phyloP scores from a whole-genome alignment of 2,113 vertebrate genomes.

The Ciconia stormi region DNA sequence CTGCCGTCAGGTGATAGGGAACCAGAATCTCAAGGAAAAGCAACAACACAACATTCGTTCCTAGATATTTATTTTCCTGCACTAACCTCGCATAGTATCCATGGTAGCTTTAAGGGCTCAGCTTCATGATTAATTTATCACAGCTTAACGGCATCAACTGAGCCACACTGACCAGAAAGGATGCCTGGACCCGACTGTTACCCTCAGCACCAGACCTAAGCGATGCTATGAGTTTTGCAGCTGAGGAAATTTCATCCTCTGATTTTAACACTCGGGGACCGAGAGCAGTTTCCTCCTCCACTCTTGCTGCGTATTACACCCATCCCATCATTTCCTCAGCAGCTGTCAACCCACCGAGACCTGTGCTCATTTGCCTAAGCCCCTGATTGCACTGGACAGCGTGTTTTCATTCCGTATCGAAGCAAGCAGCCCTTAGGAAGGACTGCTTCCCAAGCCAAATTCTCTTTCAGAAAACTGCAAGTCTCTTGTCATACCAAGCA shows the following conservation, averaged over 20 bases:
- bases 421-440: background rate
- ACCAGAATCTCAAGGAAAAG: background rate
- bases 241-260: background rate
- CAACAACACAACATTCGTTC: background rate
- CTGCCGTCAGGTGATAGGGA: rapidly evolving
- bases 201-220: background rate
- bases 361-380: background rate
- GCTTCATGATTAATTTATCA: background rate
- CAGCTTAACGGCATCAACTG: rapidly evolving
- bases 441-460: background rate
- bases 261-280: rapidly evolving
- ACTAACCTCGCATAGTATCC: background rate
- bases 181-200: rapidly evolving
- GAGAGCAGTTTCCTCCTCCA: rapidly evolving
- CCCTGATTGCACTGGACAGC: rapidly evolving
- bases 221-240: rapidly evolving
- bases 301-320: background rate
- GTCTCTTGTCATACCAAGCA: background rate
- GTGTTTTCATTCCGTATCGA: rapidly evolving
- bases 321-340: rapidly evolving
- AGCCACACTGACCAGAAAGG: background rate
- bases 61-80: background rate
- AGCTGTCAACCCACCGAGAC: rapidly evolving
- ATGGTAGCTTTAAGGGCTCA: background rate
- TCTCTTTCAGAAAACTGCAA: background rate